Conservation (phyloP, 2,888 invertebrate genomes). For the Linnaemya vulpina region DNA sequence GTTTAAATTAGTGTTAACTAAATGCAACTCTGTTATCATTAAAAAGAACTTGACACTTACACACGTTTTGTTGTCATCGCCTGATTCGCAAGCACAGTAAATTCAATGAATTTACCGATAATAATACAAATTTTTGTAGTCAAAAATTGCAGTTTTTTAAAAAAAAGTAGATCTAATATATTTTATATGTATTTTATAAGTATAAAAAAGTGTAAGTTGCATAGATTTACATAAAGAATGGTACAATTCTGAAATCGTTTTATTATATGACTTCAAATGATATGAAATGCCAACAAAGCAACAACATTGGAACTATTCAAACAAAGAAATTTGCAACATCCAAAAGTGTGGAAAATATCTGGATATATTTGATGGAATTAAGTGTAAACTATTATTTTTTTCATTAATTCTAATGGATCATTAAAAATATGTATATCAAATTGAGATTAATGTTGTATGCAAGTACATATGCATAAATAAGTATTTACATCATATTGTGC, state of each 20-base stretch:
- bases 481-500: too few species aligned
- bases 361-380: too few species aligned
- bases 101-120: slow-evolving; percentile 16
- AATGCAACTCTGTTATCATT: slow-evolving; percentile 37
- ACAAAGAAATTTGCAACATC: slow-evolving; percentile 9
- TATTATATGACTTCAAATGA: background rate
- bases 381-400: too few species aligned
- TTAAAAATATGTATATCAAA: too few species aligned
- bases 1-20: slow-evolving; percentile 28
- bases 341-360: too few species aligned
- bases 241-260: background rate
- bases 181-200: background rate
- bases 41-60: slow-evolving; percentile 33
- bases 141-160: too few species aligned
- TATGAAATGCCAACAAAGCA: slow-evolving; percentile 57
- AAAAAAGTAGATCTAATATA: slow-evolving; percentile 1
- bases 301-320: background rate
- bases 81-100: slow-evolving; percentile 13
- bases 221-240: background rate
- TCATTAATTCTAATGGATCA: too few species aligned
- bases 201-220: slow-evolving; percentile 27
- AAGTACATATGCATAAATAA: too few species aligned
- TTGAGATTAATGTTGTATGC: too few species aligned
- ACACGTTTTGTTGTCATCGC: slow-evolving; percentile 55
- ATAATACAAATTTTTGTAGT: background rate